phyloP scores from a whole-genome alignment of 2,888 invertebrate species.

The Azorinus chamasolen region DNA sequence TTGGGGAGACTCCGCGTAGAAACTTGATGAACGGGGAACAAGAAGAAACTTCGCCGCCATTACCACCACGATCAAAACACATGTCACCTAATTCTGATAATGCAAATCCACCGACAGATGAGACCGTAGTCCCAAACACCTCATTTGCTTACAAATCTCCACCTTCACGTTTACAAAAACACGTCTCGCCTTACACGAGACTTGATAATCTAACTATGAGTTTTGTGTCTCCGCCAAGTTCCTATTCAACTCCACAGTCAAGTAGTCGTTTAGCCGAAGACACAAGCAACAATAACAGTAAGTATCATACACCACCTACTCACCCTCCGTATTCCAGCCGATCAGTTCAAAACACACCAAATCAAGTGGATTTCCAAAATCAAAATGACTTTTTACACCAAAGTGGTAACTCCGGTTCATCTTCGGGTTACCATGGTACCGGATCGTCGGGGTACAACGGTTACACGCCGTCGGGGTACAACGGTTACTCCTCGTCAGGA shows the following conservation, averaged over 20 bases:
- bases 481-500: too few species aligned
- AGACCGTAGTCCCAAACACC: not conserved
- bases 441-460: too few species aligned
- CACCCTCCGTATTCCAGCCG: too few species aligned
- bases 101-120: not conserved
- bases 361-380: too few species aligned
- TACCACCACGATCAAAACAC: constrained; percentile 57
- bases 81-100: constrained; percentile 8
- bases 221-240: constrained; percentile 25
- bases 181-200: constrained; percentile 24
- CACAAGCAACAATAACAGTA: constrained; percentile 8
- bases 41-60: constrained; percentile 55
- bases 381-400: too few species aligned
- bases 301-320: constrained; percentile 12
- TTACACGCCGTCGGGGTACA: too few species aligned
- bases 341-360: too few species aligned
- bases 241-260: constrained; percentile 22
- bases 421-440: too few species aligned
- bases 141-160: too few species aligned
- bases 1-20: constrained; percentile 48
- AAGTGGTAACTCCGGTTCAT: too few species aligned
- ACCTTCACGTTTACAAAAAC: not conserved
- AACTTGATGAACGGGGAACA: constrained; percentile 32
- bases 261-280: too few species aligned
- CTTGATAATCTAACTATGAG: constrained; percentile 30